These are phyloP conservation scores for Microcebus tavaratra DNA, from an alignment of 2,113 vertebrate species.

Conservation along the genomic window DNA sequence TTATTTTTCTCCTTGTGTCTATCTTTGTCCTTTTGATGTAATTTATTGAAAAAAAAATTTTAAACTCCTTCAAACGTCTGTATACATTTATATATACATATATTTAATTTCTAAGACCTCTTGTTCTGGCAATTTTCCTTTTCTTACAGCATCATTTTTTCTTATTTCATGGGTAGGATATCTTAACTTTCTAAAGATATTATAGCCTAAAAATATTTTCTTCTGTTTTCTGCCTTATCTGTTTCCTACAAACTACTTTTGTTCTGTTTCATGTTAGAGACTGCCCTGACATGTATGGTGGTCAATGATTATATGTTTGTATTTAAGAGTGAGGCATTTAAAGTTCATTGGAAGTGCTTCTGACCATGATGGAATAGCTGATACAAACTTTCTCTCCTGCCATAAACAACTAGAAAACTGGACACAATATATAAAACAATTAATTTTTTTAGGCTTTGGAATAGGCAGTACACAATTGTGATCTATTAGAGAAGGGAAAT, in stretches of 20 bases:
- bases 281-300: neutral
- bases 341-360: neutral
- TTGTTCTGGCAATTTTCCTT: constrained; percentile 3
- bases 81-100: neutral
- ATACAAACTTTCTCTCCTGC: neutral
- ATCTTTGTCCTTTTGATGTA: neutral
- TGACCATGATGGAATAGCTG: neutral
- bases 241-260: neutral
- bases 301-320: neutral
- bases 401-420: neutral
- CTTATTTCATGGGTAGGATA: constrained; percentile 12
- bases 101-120: constrained; percentile 1
- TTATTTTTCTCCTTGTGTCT: neutral
- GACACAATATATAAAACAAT: neutral
- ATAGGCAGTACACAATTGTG: neutral
- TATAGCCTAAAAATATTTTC: neutral
- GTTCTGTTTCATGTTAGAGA: neutral
- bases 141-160: neutral
- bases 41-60: neutral
- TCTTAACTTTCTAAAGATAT: constrained; percentile 23
- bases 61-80: neutral
- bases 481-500: neutral
- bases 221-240: neutral
- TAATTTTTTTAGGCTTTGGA: neutral
- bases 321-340: constrained; percentile 27